Evolutionary conservation across 2,888 invertebrate species (phyloP).

Genomic region (Smittia aterrima): DNA sequence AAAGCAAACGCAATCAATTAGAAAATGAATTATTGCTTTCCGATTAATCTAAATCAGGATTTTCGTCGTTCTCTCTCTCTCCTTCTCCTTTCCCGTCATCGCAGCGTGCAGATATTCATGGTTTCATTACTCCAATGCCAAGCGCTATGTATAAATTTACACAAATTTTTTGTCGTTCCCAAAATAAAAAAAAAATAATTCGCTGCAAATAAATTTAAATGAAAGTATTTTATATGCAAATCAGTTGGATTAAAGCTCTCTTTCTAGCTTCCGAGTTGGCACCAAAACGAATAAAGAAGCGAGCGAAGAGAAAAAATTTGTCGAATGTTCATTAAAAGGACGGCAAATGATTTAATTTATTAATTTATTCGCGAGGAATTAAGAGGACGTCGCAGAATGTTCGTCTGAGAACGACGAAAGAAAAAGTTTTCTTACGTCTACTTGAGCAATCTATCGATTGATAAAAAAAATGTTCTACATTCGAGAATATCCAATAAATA

Average conservation of each 20-base stretch:
- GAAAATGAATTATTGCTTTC: slow-evolving; percentile 41
- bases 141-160: background rate
- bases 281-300: background rate
- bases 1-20: slow-evolving; percentile 40
- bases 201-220: slow-evolving; percentile 25
- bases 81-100: background rate
- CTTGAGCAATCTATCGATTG: slow-evolving; percentile 9
- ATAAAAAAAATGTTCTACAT: background rate
- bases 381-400: background rate
- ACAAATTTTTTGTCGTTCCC: background rate
- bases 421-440: background rate
- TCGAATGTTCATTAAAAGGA: slow-evolving; percentile 15
- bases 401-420: background rate
- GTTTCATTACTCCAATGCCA: background rate
- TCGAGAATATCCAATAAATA: slow-evolving; percentile 6
- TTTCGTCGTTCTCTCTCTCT: background rate
- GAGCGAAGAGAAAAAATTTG: slow-evolving; percentile 12
- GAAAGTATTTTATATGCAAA: slow-evolving; percentile 30
- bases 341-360: slow-evolving; percentile 33
- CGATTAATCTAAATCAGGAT: slow-evolving; percentile 36
- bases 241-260: slow-evolving; percentile 19
- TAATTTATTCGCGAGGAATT: slow-evolving; percentile 33
- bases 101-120: no score
- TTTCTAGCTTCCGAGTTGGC: background rate
- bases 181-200: slow-evolving; percentile 18